Evolutionary conservation across 92 coral and sea anemone genomes (phyloP), one percentile per base, ranked within the genome.

Genomic region (Zoanthus gigantus): DNA sequence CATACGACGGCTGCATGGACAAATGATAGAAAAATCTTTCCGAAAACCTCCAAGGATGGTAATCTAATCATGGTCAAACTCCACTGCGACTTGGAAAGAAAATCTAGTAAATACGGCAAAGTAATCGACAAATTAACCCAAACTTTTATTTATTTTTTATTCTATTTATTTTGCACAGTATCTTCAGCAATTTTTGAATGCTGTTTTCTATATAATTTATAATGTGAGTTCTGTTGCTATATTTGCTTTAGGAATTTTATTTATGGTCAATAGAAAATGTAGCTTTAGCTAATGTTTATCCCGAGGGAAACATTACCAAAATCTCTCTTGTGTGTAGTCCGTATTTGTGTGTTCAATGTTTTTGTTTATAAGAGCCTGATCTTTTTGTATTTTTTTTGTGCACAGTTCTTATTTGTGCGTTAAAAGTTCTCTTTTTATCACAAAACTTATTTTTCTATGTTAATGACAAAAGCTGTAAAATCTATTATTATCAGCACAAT

Each of bases 21-120:
- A 30, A 68, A 68, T 28, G 73, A 29, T 68, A 42, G 73, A 68
- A 68, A 68, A 68, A 68, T 29, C 73, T 68, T 68, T 68, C 42
- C 14, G 73, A 68, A 68, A 68, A 68, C 73, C 44, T 68, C 73
- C 42, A 68, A 28, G 73, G 73, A 68, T 0, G 44, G 73, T 0
- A 23, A 68, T 31, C 73, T 42, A 68, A 68, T 3, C 23, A 45
- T 68, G 73, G 7, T 68, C 9, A 68, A 68, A 13, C 15, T 23
- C 73, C 73, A 28, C 73, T 68, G 73, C 73, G 73, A 68, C 73
- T 68, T 68, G 73, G 45, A 68, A 68, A 23, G 23, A 68, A 68
- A 68, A 23, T 68, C 28, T 15, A 9, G 72, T 67, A 67, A 67
- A 67, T 67, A 67, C 0, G 23, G 37, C 72, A 67, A 67, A 67